These are phyloP conservation scores for Brassicogethes aeneus DNA, from an alignment of 2,888 invertebrate genomes.

Conservation along the genomic window DNA sequence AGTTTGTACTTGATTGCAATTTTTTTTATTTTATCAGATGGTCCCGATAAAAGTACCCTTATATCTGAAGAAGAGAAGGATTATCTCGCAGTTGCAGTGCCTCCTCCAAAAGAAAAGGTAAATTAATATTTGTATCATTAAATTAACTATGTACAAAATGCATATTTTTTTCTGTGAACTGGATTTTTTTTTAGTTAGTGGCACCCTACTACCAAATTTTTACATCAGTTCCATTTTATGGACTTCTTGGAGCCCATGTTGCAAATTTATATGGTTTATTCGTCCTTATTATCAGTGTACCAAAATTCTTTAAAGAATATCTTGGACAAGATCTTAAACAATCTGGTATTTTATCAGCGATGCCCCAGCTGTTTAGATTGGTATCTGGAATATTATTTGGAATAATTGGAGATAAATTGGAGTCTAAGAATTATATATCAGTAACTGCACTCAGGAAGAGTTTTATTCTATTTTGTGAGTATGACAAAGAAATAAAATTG, in stretches of 20 bases:
- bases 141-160: too few species aligned
- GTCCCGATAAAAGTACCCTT: conserved; percentile 52
- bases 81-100: conserved; percentile 41
- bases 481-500: too few species aligned
- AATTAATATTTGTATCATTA: too few species aligned
- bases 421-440: too few species aligned
- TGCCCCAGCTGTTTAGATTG: conserved; percentile 25
- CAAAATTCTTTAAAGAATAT: conserved; percentile 22
- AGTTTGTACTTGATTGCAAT: conserved; percentile 50
- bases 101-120: conserved; percentile 24
- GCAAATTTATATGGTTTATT: conserved; percentile 25
- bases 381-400: conserved; percentile 24
- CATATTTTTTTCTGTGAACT: too few species aligned
- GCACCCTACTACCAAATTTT: conserved; percentile 22
- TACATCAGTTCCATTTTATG: conserved; percentile 20
- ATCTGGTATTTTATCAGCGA: conserved; percentile 23
- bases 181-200: conserved; percentile 14
- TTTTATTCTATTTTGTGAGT: conserved; percentile 28
- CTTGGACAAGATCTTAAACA: conserved; percentile 22
- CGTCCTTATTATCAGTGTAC: conserved; percentile 18
- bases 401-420: conserved; percentile 21
- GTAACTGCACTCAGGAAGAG: conserved; percentile 20
- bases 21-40: conserved; percentile 55
- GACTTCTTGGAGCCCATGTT: conserved; percentile 18
- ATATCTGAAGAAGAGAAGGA: conserved; percentile 54